Percentiles rank a stretch among this genome's conserved stretches.
Evolutionary conservation across 2,888 invertebrate genomes (phyloP).

Genomic region (Corythucha ciliata): DNA sequence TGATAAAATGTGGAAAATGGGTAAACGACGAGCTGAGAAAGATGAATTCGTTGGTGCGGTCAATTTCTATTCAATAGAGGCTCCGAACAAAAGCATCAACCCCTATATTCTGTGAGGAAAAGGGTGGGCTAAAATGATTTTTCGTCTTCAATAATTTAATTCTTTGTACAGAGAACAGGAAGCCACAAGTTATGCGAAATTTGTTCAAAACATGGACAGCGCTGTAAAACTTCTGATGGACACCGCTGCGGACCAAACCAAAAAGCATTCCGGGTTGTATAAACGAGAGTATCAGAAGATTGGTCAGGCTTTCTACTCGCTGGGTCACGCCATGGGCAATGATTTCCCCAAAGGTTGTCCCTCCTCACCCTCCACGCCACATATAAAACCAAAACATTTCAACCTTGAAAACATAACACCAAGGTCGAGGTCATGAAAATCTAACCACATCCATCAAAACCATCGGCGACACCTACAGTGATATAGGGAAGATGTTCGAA

Average conservation of each 20-base stretch:
- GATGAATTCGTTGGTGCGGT: constrained; percentile 83
- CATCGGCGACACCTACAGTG: constrained; percentile 81
- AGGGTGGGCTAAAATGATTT: too few species aligned
- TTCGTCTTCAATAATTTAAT: too few species aligned
- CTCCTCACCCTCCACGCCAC: too few species aligned
- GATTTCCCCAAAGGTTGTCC: too few species aligned
- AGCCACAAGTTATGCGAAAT: constrained; percentile 72
- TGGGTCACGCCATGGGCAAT: constrained; percentile 74
- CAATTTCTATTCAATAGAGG: constrained; percentile 80
- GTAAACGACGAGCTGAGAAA: constrained; percentile 89
- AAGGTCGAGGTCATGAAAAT: constrained; percentile 23
- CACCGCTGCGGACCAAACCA: constrained; percentile 74
- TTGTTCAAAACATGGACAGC: constrained; percentile 76
- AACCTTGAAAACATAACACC: neutral
- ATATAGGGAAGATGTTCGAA: constrained; percentile 80
- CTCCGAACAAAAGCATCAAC: constrained; percentile 66
- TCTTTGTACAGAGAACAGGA: constrained; percentile 53
- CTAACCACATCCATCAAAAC: constrained; percentile 46
- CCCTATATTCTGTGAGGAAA: constrained; percentile 43
- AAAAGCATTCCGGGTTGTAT: constrained; percentile 74
- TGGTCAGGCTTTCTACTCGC: constrained; percentile 72
- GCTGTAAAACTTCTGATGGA: constrained; percentile 74
- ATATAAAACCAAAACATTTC: too few species aligned
- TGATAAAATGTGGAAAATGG: constrained; percentile 94
- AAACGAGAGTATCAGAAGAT: constrained; percentile 86